These are phyloP conservation scores for Dinoponera quadriceps DNA, from an alignment of 1,140 invertebrate species.

Conservation along the genomic window DNA sequence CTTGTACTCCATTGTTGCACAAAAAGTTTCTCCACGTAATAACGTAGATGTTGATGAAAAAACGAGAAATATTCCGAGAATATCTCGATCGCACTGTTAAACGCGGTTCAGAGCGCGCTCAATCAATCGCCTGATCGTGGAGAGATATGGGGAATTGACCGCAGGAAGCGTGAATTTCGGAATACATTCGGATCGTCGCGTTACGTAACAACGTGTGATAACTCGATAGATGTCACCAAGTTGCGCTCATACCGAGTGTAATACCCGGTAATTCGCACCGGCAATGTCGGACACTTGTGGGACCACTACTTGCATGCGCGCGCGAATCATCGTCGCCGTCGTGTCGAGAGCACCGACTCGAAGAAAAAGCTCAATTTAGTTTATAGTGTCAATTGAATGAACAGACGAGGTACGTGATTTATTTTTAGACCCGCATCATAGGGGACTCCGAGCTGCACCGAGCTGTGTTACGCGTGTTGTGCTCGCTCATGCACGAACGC, in stretches of 20 bases:
- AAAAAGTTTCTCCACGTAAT: too few relatives aligned
- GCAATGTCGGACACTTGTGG: slow-evolving; percentile 36
- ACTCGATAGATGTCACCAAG: slow-evolving; percentile 50
- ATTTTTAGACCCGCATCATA: slow-evolving; percentile 61
- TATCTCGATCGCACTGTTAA: background rate
- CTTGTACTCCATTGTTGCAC: background rate
- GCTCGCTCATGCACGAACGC: slow-evolving; percentile 42
- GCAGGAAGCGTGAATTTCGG: slow-evolving; percentile 6
- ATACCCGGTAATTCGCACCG: slow-evolving; percentile 44
- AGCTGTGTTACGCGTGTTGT: slow-evolving; percentile 55
- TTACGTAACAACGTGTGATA: slow-evolving; percentile 39
- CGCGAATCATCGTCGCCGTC: slow-evolving; percentile 32
- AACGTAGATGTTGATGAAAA: too few relatives aligned
- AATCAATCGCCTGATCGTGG: background rate
- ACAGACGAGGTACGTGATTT: slow-evolving; percentile 60
- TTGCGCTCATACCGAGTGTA: slow-evolving; percentile 33
- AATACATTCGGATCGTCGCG: background rate
- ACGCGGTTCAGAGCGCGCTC: background rate
- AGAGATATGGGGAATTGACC: background rate
- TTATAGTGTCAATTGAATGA: slow-evolving; percentile 62
- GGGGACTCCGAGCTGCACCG: slow-evolving; percentile 52
- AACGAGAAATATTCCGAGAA: too few relatives aligned
- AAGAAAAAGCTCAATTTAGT: slow-evolving; percentile 61
- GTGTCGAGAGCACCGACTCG: slow-evolving; percentile 25
- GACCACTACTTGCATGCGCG: background rate